A percentile compares a stretch with the other conserved stretches of the same genome.
Conservation (phyloP, 2,113 vertebrate species). For the Eidolon helvum region DNA sequence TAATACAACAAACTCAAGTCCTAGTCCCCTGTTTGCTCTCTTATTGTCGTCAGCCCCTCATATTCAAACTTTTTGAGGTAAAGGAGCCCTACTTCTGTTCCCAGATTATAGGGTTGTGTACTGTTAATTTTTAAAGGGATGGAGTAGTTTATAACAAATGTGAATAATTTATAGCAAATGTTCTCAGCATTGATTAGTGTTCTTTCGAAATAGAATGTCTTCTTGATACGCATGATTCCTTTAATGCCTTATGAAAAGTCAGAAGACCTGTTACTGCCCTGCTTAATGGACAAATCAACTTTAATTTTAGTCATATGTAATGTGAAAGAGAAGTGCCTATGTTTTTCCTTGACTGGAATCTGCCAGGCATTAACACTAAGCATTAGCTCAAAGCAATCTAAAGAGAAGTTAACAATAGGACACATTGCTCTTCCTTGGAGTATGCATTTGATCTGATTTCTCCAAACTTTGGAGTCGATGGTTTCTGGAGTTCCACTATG, state of each 20-base stretch:
- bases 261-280: constrained; percentile 62
- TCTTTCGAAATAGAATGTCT: constrained; percentile 80
- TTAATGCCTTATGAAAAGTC: constrained; percentile 79
- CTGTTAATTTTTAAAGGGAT: constrained; percentile 73
- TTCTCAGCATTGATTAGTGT: constrained; percentile 82
- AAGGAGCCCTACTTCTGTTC: neutral
- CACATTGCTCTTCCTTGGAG: neutral
- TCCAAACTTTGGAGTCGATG: neutral
- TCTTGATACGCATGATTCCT: constrained; percentile 77
- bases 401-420: constrained; percentile 68
- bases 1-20: constrained; percentile 28
- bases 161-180: constrained; percentile 84
- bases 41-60: constrained; percentile 15
- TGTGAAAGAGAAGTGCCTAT: constrained; percentile 55
- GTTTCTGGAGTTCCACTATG: neutral
- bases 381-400: constrained; percentile 31
- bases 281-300: constrained; percentile 77
- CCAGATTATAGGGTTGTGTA: constrained; percentile 35
- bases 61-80: constrained; percentile 69
- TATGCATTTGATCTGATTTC: neutral
- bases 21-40: constrained; percentile 6
- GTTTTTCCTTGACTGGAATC: constrained; percentile 34
- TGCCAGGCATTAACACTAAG: constrained; percentile 62
- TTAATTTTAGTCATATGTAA: constrained; percentile 69
- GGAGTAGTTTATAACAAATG: constrained; percentile 79